Percentiles rank a stretch among this genome's conserved stretches.
Conservation (phyloP, 2,888 invertebrate genomes). For the Limnephilus rhombicus region DNA sequence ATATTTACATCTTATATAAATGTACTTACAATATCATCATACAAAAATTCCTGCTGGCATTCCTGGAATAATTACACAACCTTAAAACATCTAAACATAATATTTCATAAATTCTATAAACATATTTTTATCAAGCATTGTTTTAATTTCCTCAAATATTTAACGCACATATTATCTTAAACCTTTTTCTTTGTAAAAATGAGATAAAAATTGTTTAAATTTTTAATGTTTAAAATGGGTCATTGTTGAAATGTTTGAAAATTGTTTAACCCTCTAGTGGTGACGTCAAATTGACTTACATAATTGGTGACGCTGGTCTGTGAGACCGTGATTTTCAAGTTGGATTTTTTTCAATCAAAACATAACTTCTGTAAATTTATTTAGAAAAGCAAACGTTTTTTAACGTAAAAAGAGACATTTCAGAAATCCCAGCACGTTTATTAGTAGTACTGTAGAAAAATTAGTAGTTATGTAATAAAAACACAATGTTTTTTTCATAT, state of each 20-base stretch:
- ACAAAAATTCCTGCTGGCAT: slow-evolving; percentile 29
- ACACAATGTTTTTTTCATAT: no score
- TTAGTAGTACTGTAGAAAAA: no score
- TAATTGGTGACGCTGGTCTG: no score
- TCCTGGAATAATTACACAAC: slow-evolving; percentile 30
- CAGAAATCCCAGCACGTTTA: no score
- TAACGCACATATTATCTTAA: background rate
- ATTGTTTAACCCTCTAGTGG: no score
- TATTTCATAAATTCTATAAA: background rate
- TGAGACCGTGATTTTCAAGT: no score
- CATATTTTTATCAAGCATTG: background rate
- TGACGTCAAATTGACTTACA: no score
- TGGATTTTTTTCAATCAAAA: no score
- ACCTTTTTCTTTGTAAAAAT: background rate
- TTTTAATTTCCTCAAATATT: background rate
- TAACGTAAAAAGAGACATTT: no score
- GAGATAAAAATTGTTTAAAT: background rate
- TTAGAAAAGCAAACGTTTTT: no score
- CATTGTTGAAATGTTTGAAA: background rate
- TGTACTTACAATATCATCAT: slow-evolving; percentile 44
- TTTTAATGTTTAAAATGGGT: background rate
- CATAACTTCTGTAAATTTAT: no score
- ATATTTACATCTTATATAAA: background rate
- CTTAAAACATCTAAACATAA: slow-evolving; percentile 2
- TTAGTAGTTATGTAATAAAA: no score